Evolutionary conservation across 2,888 invertebrate genomes (phyloP), one percentile per base, ranked within the genome.

Genomic region (Cephus pulcher): DNA sequence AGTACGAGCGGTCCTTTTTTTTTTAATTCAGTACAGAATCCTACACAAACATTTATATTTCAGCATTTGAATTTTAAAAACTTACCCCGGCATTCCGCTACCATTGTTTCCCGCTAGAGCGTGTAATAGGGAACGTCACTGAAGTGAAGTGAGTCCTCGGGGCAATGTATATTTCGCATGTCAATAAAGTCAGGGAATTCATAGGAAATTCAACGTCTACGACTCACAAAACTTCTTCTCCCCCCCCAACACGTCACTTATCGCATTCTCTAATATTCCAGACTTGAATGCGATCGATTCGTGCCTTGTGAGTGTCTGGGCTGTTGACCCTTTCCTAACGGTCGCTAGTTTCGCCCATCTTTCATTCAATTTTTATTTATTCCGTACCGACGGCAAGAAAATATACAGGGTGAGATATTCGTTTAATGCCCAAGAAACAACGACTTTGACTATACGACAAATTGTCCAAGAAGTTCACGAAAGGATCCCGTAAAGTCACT

Each of bases 251-350:
- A 70, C 40, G 70, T 70, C 70, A 70, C 70, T 70, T 70, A 70
- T 30, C 70, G 70, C 69, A 33, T 76, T 81, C 82, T 80, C 82
- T 76, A 77, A 85, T 81, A 84, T 81, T 81, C 76, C 77, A 80
- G 81, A 34, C 75, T n/a, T 33, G 76, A 56, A 12, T 70, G 69
- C 79, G 82, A 85, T 87, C 87, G 87, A 87, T 86, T 86, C 79
- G 74, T 35, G 73, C 73, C 35, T 34, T 81, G 81, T 83, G 80
- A 80, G 80, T 79, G 82, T 81, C 76, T 80, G 81, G 86, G 83
- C 84, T 86, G 84, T 86, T 87, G 86, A 86, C 83, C 86, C 83
- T 78, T 74, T 34, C 70, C n/a, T 30, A 70, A 30, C 70, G 70
- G 12, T 70, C 32, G 30, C 12, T 2, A 70, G 12, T 70, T 70